phyloP scores from a whole-genome alignment of 2,888 invertebrate species.

The Sarcophaga subvicina region DNA sequence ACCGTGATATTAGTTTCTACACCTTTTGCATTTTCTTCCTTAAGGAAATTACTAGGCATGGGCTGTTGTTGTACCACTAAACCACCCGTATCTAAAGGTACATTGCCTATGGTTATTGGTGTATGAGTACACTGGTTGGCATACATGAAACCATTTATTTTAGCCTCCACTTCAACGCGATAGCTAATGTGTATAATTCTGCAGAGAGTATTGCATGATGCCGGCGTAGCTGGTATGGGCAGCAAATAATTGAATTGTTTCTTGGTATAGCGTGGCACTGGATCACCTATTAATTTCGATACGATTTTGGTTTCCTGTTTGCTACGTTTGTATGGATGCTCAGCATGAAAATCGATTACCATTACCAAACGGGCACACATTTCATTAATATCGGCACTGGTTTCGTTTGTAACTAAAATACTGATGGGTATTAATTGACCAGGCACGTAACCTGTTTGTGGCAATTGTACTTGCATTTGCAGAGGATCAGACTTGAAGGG shows the following conservation, averaged over 20 bases:
- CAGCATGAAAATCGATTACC: conserved; percentile 75
- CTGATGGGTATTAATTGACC: conserved; percentile 76
- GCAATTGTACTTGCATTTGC: conserved; percentile 73
- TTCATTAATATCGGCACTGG: conserved; percentile 82
- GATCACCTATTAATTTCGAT: conserved; percentile 72
- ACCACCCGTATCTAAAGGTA: conserved; percentile 73
- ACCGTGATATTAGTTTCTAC: conserved; percentile 46
- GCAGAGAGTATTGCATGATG: conserved; percentile 77
- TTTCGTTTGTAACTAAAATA: conserved; percentile 84
- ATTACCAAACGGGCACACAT: conserved; percentile 74
- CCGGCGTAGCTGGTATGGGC: conserved; percentile 78
- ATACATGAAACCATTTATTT: conserved; percentile 74
- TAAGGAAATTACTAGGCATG: not conserved
- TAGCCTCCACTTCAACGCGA: conserved; percentile 76
- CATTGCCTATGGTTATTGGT: conserved; percentile 80
- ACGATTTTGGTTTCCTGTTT: conserved; percentile 74
- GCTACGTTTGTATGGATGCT: conserved; percentile 68
- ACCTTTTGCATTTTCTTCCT: not conserved
- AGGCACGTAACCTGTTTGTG: conserved; percentile 79
- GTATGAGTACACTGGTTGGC: conserved; percentile 72
- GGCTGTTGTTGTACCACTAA: conserved; percentile 70
- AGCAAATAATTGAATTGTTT: conserved; percentile 74
- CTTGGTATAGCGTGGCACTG: conserved; percentile 71
- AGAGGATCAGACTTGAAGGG: conserved; percentile 76
- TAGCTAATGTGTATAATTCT: conserved; percentile 78